Evolutionary conservation across 2,888 invertebrate genomes (phyloP).

Genomic region (Oligia latruncula): DNA sequence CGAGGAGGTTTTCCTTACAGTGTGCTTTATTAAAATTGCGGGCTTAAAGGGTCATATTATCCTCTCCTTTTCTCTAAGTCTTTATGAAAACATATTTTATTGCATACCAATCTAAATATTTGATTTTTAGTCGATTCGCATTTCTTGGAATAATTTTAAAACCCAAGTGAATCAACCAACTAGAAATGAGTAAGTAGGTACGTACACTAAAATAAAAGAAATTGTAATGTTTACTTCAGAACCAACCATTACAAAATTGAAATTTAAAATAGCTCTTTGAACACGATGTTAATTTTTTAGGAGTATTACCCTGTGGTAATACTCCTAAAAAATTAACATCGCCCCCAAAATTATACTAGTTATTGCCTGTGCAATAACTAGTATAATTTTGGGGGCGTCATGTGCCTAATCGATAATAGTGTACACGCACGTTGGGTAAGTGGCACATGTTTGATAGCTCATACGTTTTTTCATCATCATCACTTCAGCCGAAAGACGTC

Average conservation of each 20-base stretch:
- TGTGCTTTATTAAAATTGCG: too few species aligned
- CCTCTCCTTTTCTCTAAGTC: too few species aligned
- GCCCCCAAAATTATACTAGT: too few species aligned
- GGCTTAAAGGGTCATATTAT: too few species aligned
- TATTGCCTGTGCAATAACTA: too few species aligned
- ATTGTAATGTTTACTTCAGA: neutral
- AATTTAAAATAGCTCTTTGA: neutral
- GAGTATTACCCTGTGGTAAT: too few species aligned
- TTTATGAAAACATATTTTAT: neutral
- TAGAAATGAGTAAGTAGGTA: neutral
- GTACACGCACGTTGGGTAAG: constrained; percentile 29
- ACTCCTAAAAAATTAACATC: too few species aligned
- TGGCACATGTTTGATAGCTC: constrained; percentile 46
- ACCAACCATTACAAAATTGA: neutral
- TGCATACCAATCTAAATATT: neutral
- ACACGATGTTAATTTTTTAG: neutral
- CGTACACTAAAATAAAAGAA: too few species aligned
- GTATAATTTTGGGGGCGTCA: constrained; percentile 22
- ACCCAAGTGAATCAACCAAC: neutral
- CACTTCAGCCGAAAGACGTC: too few species aligned
- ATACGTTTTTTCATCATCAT: constrained; percentile 21
- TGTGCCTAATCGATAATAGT: constrained; percentile 32
- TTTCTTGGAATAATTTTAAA: neutral
- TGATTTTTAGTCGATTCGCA: neutral
- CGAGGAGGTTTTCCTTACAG: too few species aligned